Evolutionary conservation across 2,113 vertebrate genomes (phyloP), one percentile per base, ranked within the genome.

Genomic region (Carassius gibelio): DNA sequence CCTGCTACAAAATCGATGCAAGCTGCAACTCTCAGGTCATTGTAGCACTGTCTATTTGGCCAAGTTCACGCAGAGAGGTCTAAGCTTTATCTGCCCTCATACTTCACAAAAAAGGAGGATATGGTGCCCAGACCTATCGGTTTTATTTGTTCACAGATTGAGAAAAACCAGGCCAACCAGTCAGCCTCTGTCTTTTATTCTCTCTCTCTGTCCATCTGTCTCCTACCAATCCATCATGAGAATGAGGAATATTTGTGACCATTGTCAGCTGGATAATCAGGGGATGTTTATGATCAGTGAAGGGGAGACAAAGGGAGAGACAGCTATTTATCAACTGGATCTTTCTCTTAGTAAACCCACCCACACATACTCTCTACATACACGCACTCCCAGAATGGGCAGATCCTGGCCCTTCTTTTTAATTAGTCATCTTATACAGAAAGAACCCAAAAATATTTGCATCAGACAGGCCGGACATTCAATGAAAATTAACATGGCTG

Each of bases 381-480:
- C 59, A 76, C 82, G 34, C 83, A 68, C 82, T 66, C 77, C 9
- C n/a, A 74, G 38, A 69, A 62, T 48, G n/a, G 45, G 30, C 72
- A 62, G 71, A 77, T 55, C 66, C 66, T 57, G 84, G 59, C 84
- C 76, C 74, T 87, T 71, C 11, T 85, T 89, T 86, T 84, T 88
- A 88, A 90, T 88, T 90, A 89, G 85, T 82, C 71, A 81, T 87
- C 75, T 89, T 85, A 81, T 85, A 83, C 50, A 84, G 57, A 82
- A 45, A 77, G 61, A 81, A 69, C 72, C 79, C 57, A 66, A 50
- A 71, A 84, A 85, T 80, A 86, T 87, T 85, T 75, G 84, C 88
- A 89, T 88, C 87, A 86, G 59, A 84, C 2, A 15, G 57, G 15
- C 59, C 23, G 8, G 57, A 76, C 52, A 21, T 81, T 88, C 48